Base-by-base conservation (phyloP, 2,113 vertebrate genomes). In the Anarrhichthys ocellatus region DNA sequence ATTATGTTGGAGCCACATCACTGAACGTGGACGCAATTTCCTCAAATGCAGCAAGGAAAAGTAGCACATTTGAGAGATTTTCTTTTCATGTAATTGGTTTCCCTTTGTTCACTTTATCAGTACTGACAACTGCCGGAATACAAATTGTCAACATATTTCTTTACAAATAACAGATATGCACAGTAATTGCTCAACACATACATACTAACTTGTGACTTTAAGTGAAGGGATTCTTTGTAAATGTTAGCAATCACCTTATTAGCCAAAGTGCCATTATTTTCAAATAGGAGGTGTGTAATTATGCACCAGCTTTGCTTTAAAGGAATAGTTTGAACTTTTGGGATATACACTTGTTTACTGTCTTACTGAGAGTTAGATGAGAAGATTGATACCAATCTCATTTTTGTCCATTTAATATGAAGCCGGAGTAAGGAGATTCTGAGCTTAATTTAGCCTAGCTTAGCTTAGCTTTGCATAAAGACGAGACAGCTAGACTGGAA, bases 1-100 rank as follows among this genome's bases (percentile, higher is more conserved):
- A 78, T 66, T 65, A 10, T 22, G n/a, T 68, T 29, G 72, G 24
- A 78, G 59, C 29, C 15, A 4, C 20, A 38, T 71, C 72, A 46
- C 38, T 75, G 64, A 58, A 63, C 48, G 68, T 18, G 18, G 22
- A 66, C 36, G 36, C n/a, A 50, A 22, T 76, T 71, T 80, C 29
- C 18, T 83, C 11, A 42, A 52, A 67, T 72, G 46, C 72, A 71
- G 27, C 24, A 7, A 27, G 42, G 52, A 14, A 58, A 22, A 27
- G 9, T 22, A 20, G 27, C 17, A 48, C 22, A 10, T 6, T 20
- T 10, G 7, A 34, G 29, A 38, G 8, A 69, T 54, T 52, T 71
- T 42, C 8, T 54, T 78, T 42, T 71, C 27, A 34, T 68, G 13
- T 59, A 22, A 59, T 24, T 59, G 20, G 13, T 59, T 36, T 20